A percentile compares a stretch with the other conserved stretches of the same genome.
phyloP scores from a whole-genome alignment of 2,888 invertebrate genomes.

The Xestia ashworthii region DNA sequence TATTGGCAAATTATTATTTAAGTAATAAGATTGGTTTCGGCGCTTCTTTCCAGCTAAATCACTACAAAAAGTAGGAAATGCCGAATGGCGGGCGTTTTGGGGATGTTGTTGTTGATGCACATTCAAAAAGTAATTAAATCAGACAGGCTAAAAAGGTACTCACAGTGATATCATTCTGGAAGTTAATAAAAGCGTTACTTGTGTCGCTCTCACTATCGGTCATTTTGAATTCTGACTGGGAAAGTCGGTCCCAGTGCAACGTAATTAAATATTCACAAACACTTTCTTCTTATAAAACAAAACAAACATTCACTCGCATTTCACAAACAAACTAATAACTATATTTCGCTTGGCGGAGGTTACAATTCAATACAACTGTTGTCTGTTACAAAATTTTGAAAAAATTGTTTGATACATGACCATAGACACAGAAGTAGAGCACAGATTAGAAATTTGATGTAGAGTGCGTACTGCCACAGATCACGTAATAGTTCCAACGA shows the following conservation, averaged over 20 bases:
- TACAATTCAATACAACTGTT: not conserved
- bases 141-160: conserved; percentile 52
- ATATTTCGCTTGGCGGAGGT: not conserved
- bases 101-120: not conserved
- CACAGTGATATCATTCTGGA: conserved; percentile 77
- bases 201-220: conserved; percentile 79
- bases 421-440: not conserved
- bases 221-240: conserved; percentile 57
- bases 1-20: not conserved
- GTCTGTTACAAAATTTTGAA: not conserved
- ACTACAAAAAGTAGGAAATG: not conserved
- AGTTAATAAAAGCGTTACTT: conserved; percentile 71
- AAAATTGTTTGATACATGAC: not conserved
- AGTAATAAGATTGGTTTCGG: not conserved
- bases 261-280: conserved; percentile 3
- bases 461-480: not conserved
- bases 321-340: not conserved
- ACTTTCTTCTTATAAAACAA: conserved; percentile 8
- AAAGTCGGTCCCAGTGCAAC: not conserved
- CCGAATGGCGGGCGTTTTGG: not conserved
- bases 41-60: not conserved
- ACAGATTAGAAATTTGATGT: too few relatives aligned
- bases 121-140: not conserved
- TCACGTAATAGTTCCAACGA: not conserved
- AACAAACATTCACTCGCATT: not conserved